Evolutionary conservation across 1,140 invertebrate genomes (phyloP).

Genomic region (Brachionus rotundiformis): DNA sequence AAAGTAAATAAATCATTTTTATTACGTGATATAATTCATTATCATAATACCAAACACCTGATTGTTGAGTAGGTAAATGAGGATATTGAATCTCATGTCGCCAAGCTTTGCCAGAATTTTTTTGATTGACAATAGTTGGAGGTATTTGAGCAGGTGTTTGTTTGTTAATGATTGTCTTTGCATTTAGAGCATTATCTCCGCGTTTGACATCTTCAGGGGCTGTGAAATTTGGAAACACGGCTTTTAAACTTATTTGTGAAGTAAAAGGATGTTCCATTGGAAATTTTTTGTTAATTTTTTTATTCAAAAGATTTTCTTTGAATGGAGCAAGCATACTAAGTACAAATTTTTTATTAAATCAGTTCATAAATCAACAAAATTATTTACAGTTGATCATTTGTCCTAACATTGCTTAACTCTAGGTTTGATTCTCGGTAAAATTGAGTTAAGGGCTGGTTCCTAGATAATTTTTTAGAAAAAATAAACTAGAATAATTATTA

Average conservation of each 20-base stretch:
- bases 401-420: constrained; percentile 44
- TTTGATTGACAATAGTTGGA: constrained; percentile 9
- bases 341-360: background rate
- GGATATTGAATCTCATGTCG: constrained; percentile 40
- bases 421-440: constrained; percentile 25
- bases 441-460: constrained; percentile 48
- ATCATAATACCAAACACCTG: constrained; percentile 45
- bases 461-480: constrained; percentile 8
- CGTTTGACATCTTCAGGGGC: constrained; percentile 23
- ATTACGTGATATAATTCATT: constrained; percentile 43
- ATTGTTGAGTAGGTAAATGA: constrained; percentile 27
- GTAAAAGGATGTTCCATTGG: constrained; percentile 47
- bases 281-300: constrained; percentile 46
- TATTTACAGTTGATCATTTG: constrained; percentile 52
- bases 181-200: background rate
- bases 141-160: constrained; percentile 31
- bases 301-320: constrained; percentile 46
- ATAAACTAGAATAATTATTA: too few species aligned
- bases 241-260: constrained; percentile 42
- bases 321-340: constrained; percentile 35
- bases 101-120: constrained; percentile 32
- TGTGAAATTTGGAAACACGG: constrained; percentile 45
- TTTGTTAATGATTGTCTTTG: background rate
- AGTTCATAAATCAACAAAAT: background rate
- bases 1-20: background rate